phyloP scores from a whole-genome alignment of 2,797 vertebrate species.

The Emys orbicularis region DNA sequence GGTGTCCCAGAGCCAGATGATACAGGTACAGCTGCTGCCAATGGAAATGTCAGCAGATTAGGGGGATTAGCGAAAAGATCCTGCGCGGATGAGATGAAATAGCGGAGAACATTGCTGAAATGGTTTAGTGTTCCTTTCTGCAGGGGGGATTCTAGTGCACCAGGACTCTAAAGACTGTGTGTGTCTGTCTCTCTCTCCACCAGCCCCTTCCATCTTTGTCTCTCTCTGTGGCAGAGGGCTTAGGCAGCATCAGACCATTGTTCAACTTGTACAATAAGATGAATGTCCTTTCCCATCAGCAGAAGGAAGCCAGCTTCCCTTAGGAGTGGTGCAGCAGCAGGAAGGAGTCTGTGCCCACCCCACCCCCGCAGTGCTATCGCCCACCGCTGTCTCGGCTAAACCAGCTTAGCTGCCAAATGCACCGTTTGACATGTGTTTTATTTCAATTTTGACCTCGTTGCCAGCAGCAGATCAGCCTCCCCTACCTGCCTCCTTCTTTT shows the following conservation, averaged over 20 bases:
- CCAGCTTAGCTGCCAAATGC: neutral
- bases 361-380: too few relatives aligned
- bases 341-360: too few relatives aligned
- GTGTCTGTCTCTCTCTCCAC: neutral
- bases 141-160: rapidly evolving
- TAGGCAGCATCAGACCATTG: neutral
- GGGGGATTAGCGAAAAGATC: neutral
- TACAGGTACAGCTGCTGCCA: neutral
- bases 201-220: rapidly evolving
- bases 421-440: conserved; percentile 1
- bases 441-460: conserved; percentile 15
- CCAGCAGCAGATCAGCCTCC: neutral
- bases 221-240: neutral
- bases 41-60: neutral
- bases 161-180: rapidly evolving
- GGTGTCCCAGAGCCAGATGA: neutral
- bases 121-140: neutral
- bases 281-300: neutral
- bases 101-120: neutral
- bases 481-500: neutral
- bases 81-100: neutral
- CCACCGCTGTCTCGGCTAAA: neutral
- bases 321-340: neutral
- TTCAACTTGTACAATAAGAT: neutral
- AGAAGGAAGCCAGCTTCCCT: neutral